Percentiles rank a stretch among this genome's conserved stretches.
These are phyloP conservation scores for Sphenopsis melanotis DNA, from an alignment of 2,797 vertebrate genomes.

Conservation along the genomic window DNA sequence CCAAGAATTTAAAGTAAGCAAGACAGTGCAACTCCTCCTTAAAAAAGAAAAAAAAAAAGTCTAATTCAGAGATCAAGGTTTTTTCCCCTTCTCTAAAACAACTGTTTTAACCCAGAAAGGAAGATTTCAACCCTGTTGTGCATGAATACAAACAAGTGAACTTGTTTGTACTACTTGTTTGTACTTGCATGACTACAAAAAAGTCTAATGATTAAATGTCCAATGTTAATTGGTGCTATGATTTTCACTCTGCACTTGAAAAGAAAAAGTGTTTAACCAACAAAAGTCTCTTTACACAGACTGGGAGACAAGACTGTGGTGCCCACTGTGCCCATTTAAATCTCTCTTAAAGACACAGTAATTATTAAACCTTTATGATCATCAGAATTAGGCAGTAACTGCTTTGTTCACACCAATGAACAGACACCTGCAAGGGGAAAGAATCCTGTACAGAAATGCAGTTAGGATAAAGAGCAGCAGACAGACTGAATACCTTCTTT, in stretches of 20 bases:
- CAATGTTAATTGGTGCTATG: neutral
- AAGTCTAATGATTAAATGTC: neutral
- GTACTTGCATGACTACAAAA: neutral
- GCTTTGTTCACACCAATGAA: neutral
- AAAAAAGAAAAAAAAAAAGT: neutral
- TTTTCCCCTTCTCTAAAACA: neutral
- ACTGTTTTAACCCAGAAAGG: neutral
- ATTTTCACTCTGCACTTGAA: neutral
- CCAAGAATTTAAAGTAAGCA: neutral
- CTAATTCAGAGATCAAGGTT: neutral
- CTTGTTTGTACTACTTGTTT: too few relatives aligned
- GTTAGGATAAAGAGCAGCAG: neutral
- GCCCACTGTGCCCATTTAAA: neutral
- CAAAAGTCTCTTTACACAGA: neutral
- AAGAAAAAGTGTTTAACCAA: neutral
- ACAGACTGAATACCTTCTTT: constrained; percentile 86
- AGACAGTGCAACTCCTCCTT: neutral
- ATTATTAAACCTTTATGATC: neutral
- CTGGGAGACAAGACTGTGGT: neutral
- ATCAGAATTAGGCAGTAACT: neutral
- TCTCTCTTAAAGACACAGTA: neutral
- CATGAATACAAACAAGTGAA: neutral
- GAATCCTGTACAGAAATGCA: neutral
- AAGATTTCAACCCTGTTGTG: neutral
- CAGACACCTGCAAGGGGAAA: neutral